Percentiles rank a stretch among this genome's conserved stretches.
phyloP scores from a whole-genome alignment of 1,140 invertebrate genomes.

The Drosophila cardini region DNA sequence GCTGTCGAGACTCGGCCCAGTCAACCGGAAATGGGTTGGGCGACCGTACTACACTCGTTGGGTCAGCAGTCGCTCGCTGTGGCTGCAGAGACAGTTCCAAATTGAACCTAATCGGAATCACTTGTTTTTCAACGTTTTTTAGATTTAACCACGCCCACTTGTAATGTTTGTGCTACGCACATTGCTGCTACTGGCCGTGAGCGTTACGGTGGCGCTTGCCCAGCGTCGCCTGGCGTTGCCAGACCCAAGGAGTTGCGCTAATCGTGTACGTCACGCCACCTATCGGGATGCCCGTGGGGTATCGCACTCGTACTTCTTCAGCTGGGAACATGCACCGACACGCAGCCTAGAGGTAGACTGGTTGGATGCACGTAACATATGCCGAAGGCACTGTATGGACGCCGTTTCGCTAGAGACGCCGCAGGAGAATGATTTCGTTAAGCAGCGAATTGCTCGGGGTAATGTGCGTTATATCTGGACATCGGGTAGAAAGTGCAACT shows the following conservation, averaged over 20 bases:
- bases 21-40: constrained; percentile 69
- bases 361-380: constrained; percentile 95
- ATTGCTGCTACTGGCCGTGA: constrained; percentile 87
- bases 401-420: constrained; percentile 95
- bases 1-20: constrained; percentile 45
- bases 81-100: constrained; percentile 37
- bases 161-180: constrained; percentile 77
- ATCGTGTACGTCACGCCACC: constrained; percentile 93
- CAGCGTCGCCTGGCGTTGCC: constrained; percentile 93
- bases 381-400: constrained; percentile 96
- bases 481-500: constrained; percentile 95
- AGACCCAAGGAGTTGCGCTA: constrained; percentile 94
- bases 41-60: constrained; percentile 1
- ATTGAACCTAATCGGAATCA: constrained; percentile 8
- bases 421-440: constrained; percentile 95
- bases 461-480: constrained; percentile 94
- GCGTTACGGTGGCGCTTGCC: constrained; percentile 89
- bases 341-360: constrained; percentile 94
- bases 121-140: constrained; percentile 22
- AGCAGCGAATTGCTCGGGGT: constrained; percentile 91
- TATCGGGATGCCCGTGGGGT: constrained; percentile 94
- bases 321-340: constrained; percentile 95
- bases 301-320: constrained; percentile 96
- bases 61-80: constrained; percentile 21
- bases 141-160: constrained; percentile 19